Conservation (phyloP, 2,888 invertebrate genomes). For the Torymus tubicola region DNA sequence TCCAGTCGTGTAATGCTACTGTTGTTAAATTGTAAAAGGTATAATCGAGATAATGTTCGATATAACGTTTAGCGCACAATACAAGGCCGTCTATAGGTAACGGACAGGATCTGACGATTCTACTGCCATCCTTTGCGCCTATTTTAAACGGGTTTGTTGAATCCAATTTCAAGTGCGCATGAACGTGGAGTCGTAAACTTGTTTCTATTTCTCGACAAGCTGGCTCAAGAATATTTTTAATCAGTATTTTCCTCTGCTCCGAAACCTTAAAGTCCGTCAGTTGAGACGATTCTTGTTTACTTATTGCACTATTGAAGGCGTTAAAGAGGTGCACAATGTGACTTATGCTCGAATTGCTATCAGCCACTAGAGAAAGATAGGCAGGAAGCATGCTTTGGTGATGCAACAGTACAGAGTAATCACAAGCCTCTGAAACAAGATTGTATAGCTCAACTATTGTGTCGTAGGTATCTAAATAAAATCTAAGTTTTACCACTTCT, state of each 20-base stretch:
- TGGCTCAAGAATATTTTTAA: slow-evolving; percentile 81
- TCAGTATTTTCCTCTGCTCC: slow-evolving; percentile 76
- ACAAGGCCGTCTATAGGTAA: slow-evolving; percentile 63
- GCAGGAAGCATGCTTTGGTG: slow-evolving; percentile 73
- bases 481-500: slow-evolving; percentile 79
- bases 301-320: slow-evolving; percentile 69
- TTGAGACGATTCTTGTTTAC: slow-evolving; percentile 64
- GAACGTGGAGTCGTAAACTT: slow-evolving; percentile 93
- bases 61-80: slow-evolving; percentile 72
- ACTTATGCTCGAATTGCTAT: slow-evolving; percentile 67
- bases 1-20: slow-evolving; percentile 98
- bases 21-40: slow-evolving; percentile 98
- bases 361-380: slow-evolving; percentile 68
- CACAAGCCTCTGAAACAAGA: slow-evolving; percentile 65
- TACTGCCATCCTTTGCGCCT: slow-evolving; percentile 81
- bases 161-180: slow-evolving; percentile 90
- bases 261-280: slow-evolving; percentile 45
- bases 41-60: slow-evolving; percentile 94
- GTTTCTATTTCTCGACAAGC: slow-evolving; percentile 94
- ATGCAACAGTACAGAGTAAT: slow-evolving; percentile 72
- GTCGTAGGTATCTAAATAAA: slow-evolving; percentile 75
- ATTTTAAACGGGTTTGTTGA: slow-evolving; percentile 84
- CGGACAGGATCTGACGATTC: slow-evolving; percentile 71
- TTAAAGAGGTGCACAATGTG: slow-evolving; percentile 70
- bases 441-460: slow-evolving; percentile 68